Evolutionary conservation across 2,888 invertebrate genomes (phyloP), one percentile per base, ranked within the genome.

Genomic region (Portevinia maculata): DNA sequence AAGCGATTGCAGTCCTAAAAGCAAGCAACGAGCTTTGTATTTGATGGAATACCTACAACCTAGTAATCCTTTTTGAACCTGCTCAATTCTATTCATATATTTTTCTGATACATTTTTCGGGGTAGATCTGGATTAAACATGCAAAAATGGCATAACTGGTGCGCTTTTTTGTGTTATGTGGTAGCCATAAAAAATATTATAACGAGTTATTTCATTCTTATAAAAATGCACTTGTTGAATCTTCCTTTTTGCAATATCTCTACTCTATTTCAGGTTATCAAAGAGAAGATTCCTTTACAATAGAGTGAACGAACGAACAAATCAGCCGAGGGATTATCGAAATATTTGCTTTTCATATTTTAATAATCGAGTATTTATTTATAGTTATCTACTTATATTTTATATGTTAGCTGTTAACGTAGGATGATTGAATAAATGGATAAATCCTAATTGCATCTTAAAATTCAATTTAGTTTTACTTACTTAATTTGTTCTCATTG

Each of bases 231-330:
- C 3, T 1, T n/a, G 3, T n/a, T 13, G n/a, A n/a, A 1, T 8
- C 37, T 1, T 13, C 0, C 1, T 4, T 5, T 1, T 13, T n/a
- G n/a, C n/a, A 1, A 39, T 15, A 7, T 34, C 60, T 50, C 50
- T 30, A 11, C 15, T 50, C 3, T 39, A 34, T 85, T 85, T 62
- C 84, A 90, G 89, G 86, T 89, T 55, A 89, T 89, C 84, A 87
- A 86, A 73, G 85, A 88, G 73, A 87, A 87, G 85, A 89, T 89
- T 86, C 89, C 89, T 52, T n/a, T n/a, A n/a, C n/a, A n/a, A 85
- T 89, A 41, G 87, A 88, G 84, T 86, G 84, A 62, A 46, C 39
- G 28, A 57, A 24, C 39, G 39, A 57, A 28, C 1, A 19, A 13
- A 57, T 41, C 41, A 41, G 28, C 17, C 15, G 15, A 19, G 17